Evolutionary conservation across 2,797 vertebrate genomes (phyloP).

Genomic region (Xenopus petersii): DNA sequence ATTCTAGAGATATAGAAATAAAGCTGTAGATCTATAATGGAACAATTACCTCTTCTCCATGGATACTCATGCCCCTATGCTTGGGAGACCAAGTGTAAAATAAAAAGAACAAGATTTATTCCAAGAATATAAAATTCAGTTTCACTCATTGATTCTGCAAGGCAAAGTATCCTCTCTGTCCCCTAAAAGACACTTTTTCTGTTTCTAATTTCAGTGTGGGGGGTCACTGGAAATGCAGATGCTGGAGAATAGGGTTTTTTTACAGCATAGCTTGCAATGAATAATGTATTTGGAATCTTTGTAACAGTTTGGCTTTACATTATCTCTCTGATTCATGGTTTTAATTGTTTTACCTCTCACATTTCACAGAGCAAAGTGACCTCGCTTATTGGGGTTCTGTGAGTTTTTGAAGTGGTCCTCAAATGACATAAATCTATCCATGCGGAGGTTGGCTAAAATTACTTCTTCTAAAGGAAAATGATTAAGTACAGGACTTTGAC

Average conservation of each 20-base stretch:
- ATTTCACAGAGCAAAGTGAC: slow-evolving; percentile 47
- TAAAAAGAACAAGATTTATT: neutral
- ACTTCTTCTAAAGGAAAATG: neutral
- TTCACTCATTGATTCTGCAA: slow-evolving; percentile 6
- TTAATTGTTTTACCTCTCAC: slow-evolving; percentile 28
- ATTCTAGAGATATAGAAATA: too few relatives aligned
- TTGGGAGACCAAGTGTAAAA: neutral
- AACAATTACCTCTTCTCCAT: neutral
- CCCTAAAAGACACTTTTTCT: slow-evolving; percentile 31
- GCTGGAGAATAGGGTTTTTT: slow-evolving; percentile 37
- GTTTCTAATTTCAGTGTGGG: slow-evolving; percentile 24
- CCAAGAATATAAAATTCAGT: slow-evolving; percentile 4
- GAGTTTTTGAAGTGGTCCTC: slow-evolving; percentile 33
- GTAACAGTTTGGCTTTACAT: slow-evolving; percentile 34
- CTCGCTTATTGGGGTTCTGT: slow-evolving; percentile 41
- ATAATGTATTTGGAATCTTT: slow-evolving; percentile 51
- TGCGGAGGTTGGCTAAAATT: slow-evolving; percentile 10
- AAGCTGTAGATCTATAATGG: neutral
- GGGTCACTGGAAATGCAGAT: slow-evolving; percentile 40
- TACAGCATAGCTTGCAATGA: slow-evolving; percentile 46
- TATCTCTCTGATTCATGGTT: slow-evolving; percentile 41
- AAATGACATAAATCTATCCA: slow-evolving; percentile 44
- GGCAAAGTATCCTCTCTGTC: slow-evolving; percentile 19
- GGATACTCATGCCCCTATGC: neutral
- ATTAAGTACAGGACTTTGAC: neutral